Base-by-base conservation (phyloP, 2,113 vertebrate species). In the Sorex araneus region DNA sequence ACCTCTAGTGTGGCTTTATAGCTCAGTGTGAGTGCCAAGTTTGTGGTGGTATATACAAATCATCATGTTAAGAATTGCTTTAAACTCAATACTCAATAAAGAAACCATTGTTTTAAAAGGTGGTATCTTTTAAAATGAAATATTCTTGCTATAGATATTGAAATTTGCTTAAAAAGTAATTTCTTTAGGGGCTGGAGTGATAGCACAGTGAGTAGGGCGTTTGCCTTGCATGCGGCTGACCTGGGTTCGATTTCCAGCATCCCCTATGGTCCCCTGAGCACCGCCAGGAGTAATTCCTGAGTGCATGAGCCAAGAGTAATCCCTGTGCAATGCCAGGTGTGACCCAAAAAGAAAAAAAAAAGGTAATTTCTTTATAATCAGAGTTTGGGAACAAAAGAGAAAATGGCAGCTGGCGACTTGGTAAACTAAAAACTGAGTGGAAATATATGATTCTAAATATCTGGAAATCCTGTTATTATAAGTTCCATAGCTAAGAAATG, bases 51-150 rank as follows among this genome's bases (percentile, higher is more conserved):
- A n/a, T 21, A 18, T 50, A 50, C 18, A 70, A 76, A 83, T 23
- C 86, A 21, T 64, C 25, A 32, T 36, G 27, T 40, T 85, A 69
- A 92, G 28, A 57, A 74, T 5, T 80, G 43, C 54, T 86, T 70
- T n/a, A 57, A 78, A 83, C 73, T 5, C 25, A 90, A 28, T 95
- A 73, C 11, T 67, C 64, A 66, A 63, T 90, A 86, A 64, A 90
- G 87, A 45, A 71, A 40, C 34, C 45, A 73, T 90, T 94, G 92
- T 90, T 40, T 40, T 93, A 95, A 95, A 95, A 90, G 50, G n/a
- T 54, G 64, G 66, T 6, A 60, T 45, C 28, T 32, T 77, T 19
- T 47, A 87, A 85, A 95, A 95, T 95, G 90, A 94, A 95, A 80
- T 87, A 1, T 91, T 89, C 76, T 91, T 90, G 88, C 87, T 94